Conservation (phyloP, 1,140 invertebrate species). For the Bombus terrestris region DNA sequence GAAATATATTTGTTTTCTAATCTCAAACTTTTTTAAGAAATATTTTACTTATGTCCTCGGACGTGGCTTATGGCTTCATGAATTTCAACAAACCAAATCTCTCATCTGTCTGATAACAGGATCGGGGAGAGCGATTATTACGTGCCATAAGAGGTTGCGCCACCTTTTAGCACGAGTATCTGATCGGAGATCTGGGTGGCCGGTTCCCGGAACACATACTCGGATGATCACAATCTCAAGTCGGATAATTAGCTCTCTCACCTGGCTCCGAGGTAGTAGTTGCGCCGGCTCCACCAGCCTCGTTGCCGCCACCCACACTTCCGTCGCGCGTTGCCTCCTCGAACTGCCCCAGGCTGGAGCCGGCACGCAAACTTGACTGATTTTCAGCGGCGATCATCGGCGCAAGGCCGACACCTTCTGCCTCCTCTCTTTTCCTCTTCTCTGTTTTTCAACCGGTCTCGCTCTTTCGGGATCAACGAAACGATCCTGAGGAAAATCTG, state of each 20-base stretch:
- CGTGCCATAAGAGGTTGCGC: background rate
- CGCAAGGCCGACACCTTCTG: constrained; percentile 51
- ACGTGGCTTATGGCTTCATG: background rate
- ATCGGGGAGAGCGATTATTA: constrained; percentile 8
- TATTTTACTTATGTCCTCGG: background rate
- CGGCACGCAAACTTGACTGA: constrained; percentile 71
- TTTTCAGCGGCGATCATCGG: constrained; percentile 75
- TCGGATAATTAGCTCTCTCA: constrained; percentile 45
- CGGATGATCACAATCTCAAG: constrained; percentile 11
- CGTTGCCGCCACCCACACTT: constrained; percentile 45
- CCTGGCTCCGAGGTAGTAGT: constrained; percentile 56
- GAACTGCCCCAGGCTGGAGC: constrained; percentile 70
- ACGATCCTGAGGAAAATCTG: background rate
- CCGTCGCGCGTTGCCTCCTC: constrained; percentile 61
- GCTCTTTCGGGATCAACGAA: background rate
- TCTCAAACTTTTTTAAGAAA: too few species aligned
- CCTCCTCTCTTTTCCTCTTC: constrained; percentile 1
- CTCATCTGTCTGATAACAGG: background rate
- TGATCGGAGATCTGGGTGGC: background rate
- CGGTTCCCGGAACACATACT: background rate
- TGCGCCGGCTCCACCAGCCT: constrained; percentile 33
- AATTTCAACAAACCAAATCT: constrained; percentile 4
- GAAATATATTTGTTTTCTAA: too few species aligned
- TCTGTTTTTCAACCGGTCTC: background rate
- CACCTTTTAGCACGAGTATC: background rate